phyloP scores from a whole-genome alignment of 2,113 vertebrate genomes.

The Channa argus region DNA sequence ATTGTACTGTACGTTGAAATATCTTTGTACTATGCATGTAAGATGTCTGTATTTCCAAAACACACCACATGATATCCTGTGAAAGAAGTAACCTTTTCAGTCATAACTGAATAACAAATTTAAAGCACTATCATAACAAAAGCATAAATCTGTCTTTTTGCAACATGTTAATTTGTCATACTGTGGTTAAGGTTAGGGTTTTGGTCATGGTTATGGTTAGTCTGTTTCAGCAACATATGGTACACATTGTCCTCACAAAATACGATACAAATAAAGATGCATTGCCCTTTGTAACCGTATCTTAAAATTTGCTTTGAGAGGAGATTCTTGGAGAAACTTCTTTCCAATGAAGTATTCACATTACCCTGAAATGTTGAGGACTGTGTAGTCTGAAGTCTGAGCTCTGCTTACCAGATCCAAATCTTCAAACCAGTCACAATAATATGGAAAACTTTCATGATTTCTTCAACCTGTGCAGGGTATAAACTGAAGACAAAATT shows the following conservation, averaged over 20 bases:
- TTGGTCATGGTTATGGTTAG: conserved; percentile 18
- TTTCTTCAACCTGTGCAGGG: conserved; percentile 35
- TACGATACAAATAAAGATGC: conserved; percentile 56
- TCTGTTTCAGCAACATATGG: conserved; percentile 45
- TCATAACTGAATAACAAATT: not conserved
- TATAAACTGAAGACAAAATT: conserved; percentile 15
- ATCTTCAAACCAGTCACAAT: conserved; percentile 28
- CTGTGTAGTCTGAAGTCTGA: conserved; percentile 35
- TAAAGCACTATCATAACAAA: not conserved
- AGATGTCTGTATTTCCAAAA: too few species aligned
- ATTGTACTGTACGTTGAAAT: conserved; percentile 16
- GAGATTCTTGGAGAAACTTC: conserved; percentile 32
- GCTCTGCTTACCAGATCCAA: conserved; percentile 32
- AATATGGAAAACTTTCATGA: conserved; percentile 40
- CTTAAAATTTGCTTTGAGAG: conserved; percentile 38
- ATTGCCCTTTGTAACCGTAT: conserved; percentile 53
- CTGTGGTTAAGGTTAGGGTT: conserved; percentile 25
- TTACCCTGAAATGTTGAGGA: conserved; percentile 36
- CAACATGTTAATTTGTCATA: conserved; percentile 2
- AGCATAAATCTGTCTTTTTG: conserved; percentile 29
- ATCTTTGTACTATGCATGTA: not conserved
- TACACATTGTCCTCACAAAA: conserved; percentile 62
- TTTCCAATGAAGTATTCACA: conserved; percentile 38
- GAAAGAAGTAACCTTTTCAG: not conserved
- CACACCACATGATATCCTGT: not conserved